A percentile compares a stretch with the other conserved stretches of the same genome.
These are phyloP conservation scores for Nothura maculosa DNA, from an alignment of 2,797 vertebrate species.

Conservation along the genomic window DNA sequence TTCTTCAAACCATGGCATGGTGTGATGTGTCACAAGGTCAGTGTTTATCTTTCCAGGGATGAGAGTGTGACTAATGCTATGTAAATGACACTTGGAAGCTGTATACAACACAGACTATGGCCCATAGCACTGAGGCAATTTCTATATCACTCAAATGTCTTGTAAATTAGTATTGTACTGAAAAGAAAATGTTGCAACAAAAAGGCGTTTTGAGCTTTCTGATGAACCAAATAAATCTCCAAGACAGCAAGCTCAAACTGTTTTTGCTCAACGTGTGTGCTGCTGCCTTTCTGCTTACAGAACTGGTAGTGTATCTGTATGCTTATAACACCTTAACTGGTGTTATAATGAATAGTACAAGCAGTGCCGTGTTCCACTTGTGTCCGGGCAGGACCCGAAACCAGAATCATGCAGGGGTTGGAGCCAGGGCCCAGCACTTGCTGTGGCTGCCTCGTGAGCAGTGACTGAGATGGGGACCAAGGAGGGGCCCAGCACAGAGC, in stretches of 20 bases:
- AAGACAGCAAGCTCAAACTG: not conserved
- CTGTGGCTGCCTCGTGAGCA: not conserved
- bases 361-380: rapidly evolving
- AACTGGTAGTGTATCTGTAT: not conserved
- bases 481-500: not conserved
- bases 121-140: not conserved
- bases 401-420: not conserved
- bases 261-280: not conserved
- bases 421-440: rapidly evolving
- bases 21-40: not conserved
- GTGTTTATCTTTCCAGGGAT: not conserved
- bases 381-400: not conserved
- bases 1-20: not conserved
- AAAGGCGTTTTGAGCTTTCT: not conserved
- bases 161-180: not conserved
- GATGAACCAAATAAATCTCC: not conserved
- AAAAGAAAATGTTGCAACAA: not conserved
- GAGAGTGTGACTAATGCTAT: not conserved
- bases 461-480: not conserved
- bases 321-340: not conserved
- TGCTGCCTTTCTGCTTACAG: not conserved
- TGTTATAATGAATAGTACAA: not conserved
- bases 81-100: not conserved
- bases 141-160: not conserved
- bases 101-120: not conserved